A percentile compares a stretch with the other conserved stretches of the same genome.
These are phyloP conservation scores for Brienomyrus longianalis DNA, from an alignment of 2,113 vertebrate genomes.

Conservation along the genomic window DNA sequence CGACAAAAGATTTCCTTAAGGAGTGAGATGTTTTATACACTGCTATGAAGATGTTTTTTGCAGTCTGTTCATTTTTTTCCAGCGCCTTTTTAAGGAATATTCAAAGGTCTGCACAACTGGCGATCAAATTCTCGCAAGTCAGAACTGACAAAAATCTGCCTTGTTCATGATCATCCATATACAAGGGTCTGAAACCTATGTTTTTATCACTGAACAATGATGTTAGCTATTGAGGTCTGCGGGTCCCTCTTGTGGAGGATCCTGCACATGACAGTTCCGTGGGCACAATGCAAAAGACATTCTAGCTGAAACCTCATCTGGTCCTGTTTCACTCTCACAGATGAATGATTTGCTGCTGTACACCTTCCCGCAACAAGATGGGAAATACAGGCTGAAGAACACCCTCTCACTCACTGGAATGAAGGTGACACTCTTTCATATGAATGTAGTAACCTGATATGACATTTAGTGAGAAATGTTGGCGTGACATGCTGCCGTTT, in stretches of 20 bases:
- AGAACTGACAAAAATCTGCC: background rate
- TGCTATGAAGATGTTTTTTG: background rate
- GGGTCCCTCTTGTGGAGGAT: slow-evolving; percentile 31
- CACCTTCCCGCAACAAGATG: slow-evolving; percentile 90
- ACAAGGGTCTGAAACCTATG: background rate
- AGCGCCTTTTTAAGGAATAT: background rate
- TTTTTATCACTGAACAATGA: background rate
- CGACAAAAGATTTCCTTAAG: background rate
- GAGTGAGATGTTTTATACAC: background rate
- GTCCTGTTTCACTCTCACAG: slow-evolving; percentile 55
- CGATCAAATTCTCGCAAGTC: background rate
- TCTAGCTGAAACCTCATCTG: background rate
- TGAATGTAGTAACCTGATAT: background rate
- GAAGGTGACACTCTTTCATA: slow-evolving; percentile 64
- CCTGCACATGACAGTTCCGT: background rate
- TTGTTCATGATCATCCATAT: background rate
- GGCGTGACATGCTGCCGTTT: background rate
- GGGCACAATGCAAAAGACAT: background rate
- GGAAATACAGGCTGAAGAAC: slow-evolving; percentile 88
- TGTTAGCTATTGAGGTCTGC: background rate
- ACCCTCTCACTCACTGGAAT: slow-evolving; percentile 73
- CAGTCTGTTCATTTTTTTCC: background rate
- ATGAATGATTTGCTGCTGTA: slow-evolving; percentile 95
- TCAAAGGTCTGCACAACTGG: background rate
- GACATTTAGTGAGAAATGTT: background rate